phyloP scores from a whole-genome alignment of 2,797 vertebrate genomes.

The Enoplosus armatus region DNA sequence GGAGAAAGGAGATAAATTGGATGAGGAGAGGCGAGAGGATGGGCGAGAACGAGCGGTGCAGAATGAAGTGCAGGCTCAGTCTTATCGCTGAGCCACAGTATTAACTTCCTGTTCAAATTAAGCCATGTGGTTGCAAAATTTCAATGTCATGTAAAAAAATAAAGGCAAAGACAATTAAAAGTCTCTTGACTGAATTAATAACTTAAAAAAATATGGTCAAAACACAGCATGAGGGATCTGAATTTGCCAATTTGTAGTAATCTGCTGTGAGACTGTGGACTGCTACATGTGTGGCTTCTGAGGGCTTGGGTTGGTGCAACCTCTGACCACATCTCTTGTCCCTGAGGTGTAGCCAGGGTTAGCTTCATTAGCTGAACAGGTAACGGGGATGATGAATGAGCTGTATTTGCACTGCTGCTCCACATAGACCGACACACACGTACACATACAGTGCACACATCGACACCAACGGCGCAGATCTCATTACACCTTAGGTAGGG shows the following conservation, averaged over 20 bases:
- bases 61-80: background rate
- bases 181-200: background rate
- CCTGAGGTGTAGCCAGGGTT: conserved; percentile 33
- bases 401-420: conserved; percentile 35
- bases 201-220: background rate
- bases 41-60: background rate
- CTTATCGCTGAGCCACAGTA: background rate
- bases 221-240: background rate
- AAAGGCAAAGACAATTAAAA: background rate
- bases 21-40: conserved; percentile 1
- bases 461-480: too few relatives aligned
- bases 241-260: conserved; percentile 16
- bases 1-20: conserved; percentile 16
- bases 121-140: background rate
- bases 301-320: conserved; percentile 8
- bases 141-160: background rate
- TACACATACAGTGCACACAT: background rate
- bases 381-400: conserved; percentile 70
- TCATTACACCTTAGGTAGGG: too few relatives aligned
- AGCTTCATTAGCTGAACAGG: conserved; percentile 61
- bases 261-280: background rate
- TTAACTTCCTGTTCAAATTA: background rate
- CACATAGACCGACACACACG: conserved; percentile 16
- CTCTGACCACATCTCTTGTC: conserved; percentile 42
- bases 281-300: conserved; percentile 17